Conservation (phyloP, 2,113 vertebrate genomes). For the Hymenochirus boettgeri region DNA sequence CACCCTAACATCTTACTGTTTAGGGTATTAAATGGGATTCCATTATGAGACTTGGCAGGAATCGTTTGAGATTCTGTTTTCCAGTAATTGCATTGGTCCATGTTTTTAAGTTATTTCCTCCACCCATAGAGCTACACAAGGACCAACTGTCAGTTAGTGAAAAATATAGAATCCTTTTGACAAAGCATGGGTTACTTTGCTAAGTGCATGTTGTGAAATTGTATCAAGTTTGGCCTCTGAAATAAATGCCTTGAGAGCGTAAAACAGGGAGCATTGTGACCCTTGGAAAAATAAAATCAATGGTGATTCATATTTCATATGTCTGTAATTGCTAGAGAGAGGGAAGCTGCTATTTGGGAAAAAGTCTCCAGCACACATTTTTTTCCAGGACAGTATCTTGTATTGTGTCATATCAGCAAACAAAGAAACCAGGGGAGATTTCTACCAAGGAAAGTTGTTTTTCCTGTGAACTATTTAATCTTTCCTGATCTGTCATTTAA, state of each 20-base stretch:
- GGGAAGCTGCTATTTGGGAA: conserved; percentile 56
- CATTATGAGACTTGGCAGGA: not conserved
- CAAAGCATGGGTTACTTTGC: conserved; percentile 59
- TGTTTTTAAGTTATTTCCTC: conserved; percentile 53
- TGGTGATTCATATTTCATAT: conserved; percentile 85
- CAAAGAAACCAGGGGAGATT: conserved; percentile 44
- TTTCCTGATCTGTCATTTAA: too few species aligned
- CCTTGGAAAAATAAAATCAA: conserved; percentile 73
- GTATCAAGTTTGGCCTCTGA: conserved; percentile 66
- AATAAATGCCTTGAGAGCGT: conserved; percentile 74
- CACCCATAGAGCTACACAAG: conserved; percentile 58
- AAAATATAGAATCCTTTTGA: conserved; percentile 60
- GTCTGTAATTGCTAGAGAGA: conserved; percentile 78
- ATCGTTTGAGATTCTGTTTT: not conserved
- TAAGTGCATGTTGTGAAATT: conserved; percentile 61
- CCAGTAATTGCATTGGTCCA: conserved; percentile 59
- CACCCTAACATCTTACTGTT: too few species aligned
- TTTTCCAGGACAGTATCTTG: conserved; percentile 42
- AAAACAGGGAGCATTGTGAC: conserved; percentile 68
- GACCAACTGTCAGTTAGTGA: conserved; percentile 60
- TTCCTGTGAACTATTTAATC: too few species aligned
- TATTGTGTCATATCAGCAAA: conserved; percentile 48
- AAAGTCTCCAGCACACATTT: not conserved
- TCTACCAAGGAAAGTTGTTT: conserved; percentile 5
- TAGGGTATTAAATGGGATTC: not conserved